Conservation (phyloP, 2,113 vertebrate genomes). For the Cettia cetti region DNA sequence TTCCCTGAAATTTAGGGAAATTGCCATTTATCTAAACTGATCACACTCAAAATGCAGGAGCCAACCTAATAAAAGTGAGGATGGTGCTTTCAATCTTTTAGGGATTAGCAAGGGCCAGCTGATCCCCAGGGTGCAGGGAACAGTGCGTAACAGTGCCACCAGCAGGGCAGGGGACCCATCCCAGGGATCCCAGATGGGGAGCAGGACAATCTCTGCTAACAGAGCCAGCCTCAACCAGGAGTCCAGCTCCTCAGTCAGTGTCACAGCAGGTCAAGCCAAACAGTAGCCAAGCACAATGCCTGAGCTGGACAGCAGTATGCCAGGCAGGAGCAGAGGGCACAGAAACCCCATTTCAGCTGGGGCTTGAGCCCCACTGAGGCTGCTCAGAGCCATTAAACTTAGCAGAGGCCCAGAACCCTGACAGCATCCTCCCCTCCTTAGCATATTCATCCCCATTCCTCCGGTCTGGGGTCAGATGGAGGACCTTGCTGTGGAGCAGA, state of each 20-base stretch:
- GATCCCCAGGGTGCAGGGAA: not conserved
- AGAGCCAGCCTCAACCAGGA: not conserved
- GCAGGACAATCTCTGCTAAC: fast-evolving
- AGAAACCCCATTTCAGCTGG: not conserved
- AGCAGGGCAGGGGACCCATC: not conserved
- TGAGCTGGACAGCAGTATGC: fast-evolving
- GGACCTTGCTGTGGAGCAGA: not conserved
- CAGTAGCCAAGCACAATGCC: not conserved
- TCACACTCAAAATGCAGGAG: not conserved
- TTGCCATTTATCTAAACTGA: not conserved
- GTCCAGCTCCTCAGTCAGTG: not conserved
- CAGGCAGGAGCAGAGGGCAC: not conserved
- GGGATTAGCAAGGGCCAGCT: fast-evolving
- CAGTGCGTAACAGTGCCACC: not conserved
- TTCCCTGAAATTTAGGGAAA: not conserved
- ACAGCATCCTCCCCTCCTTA: not conserved
- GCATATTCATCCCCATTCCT: not conserved
- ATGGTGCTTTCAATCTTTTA: not conserved
- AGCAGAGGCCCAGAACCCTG: not conserved
- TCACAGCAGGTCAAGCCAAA: not conserved
- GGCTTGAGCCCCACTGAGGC: not conserved
- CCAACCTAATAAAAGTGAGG: not conserved
- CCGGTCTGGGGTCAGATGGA: not conserved
- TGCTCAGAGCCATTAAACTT: not conserved
- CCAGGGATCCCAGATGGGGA: fast-evolving